Conservation (phyloP, 2,113 vertebrate genomes). For the Paracanthobrama guichenoti region DNA sequence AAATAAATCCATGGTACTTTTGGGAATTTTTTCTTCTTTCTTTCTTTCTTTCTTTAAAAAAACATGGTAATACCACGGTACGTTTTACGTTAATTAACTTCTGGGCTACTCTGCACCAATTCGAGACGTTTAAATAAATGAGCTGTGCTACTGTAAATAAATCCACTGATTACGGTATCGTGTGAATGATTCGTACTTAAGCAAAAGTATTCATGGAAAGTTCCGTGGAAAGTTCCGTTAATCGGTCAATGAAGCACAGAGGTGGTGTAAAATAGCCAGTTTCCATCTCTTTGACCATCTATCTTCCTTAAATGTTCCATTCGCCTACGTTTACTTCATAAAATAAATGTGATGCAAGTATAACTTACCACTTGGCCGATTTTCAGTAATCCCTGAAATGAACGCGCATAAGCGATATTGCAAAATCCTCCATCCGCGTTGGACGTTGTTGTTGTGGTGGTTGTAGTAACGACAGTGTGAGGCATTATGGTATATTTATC, state of each 20-base stretch:
- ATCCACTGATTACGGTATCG: not conserved
- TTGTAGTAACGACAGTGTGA: conserved; percentile 67
- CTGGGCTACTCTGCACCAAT: not conserved
- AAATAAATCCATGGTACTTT: too few relatives aligned
- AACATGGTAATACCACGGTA: not conserved
- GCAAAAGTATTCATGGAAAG: not conserved
- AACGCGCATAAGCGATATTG: conserved; percentile 68
- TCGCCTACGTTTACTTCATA: not conserved
- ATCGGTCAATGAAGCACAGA: not conserved
- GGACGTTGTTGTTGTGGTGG: conserved; percentile 55
- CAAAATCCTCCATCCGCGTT: conserved; percentile 58
- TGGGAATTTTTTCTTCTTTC: not conserved
- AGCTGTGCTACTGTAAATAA: not conserved
- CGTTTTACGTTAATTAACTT: not conserved
- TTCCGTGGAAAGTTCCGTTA: not conserved
- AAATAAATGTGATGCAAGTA: not conserved
- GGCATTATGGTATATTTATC: conserved; percentile 62
- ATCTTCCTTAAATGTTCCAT: not conserved
- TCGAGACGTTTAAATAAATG: not conserved
- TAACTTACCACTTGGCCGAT: conserved; percentile 72
- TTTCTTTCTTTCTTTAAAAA: not conserved
- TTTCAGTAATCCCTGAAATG: conserved; percentile 73
- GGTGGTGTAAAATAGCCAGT: not conserved
- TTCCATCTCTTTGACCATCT: not conserved
- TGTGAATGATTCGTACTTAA: not conserved